Evolutionary conservation across 2,797 vertebrate genomes (phyloP), one percentile per base, ranked within the genome.

Genomic region (Perodicticus potto): DNA sequence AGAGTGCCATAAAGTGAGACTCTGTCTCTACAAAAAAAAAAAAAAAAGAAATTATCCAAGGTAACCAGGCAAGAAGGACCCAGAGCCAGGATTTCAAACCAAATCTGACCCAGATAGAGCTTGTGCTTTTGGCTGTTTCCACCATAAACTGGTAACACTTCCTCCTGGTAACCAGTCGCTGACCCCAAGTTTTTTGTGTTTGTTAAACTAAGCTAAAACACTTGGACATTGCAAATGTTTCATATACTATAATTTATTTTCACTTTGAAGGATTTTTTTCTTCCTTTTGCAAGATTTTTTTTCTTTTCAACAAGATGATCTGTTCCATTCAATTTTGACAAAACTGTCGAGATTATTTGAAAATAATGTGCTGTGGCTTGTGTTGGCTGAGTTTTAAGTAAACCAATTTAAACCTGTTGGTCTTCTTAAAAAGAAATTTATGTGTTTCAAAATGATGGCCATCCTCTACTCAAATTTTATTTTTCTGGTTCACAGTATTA

Each of bases 341-440:
- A 57, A 80, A 80, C 9, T 80, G 77, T 59, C n/a, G 37, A 27
- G 34, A 80, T 59, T 59, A 57, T 67, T 40, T 93, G 20, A 5
- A 72, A 96, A 5, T 76, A 84, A 77, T 93, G 25, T 34, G 10
- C 53, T 76, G 1, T 86, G 61, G 45, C 82, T 94, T 96, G 67
- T 90, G 53, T 49, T 91, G 80, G 37, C 29, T 81, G 70, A 81
- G 87, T 82, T 81, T 97, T 92, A 43, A 89, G 59, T 69, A 76
- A 73, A 81, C 17, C 29, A 19, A 32, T 89, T 96, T 76, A 22
- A 70, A 74, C 20, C 7, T 20, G 4, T 7, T 89, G 53, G 5
- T 43, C 25, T 89, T 80, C 89, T 91, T n/a, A 84, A 70, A 73
- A n/a, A 76, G 37, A 88, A 95, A 87, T 49, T 37, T 70, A 23